Evolutionary conservation across 2,113 vertebrate genomes (phyloP).

Genomic region (Jaculus jaculus): DNA sequence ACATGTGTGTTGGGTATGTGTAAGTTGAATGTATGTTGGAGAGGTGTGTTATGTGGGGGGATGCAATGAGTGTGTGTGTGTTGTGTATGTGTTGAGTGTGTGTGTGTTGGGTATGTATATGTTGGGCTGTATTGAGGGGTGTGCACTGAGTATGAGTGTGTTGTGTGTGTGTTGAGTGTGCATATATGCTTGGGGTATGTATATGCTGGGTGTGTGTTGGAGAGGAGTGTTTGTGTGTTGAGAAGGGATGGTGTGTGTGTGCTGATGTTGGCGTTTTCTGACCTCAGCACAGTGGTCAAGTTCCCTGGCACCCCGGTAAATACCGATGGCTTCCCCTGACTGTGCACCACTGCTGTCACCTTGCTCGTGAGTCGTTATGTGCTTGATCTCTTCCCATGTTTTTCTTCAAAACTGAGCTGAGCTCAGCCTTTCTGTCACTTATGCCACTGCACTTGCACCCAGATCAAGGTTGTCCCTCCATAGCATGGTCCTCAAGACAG

Average conservation of each 20-base stretch:
- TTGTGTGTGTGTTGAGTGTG: too few relatives aligned
- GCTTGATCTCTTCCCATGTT: neutral
- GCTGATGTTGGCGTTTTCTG: neutral
- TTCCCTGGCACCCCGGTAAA: neutral
- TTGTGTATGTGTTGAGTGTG: neutral
- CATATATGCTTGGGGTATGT: too few relatives aligned
- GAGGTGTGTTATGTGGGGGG: too few relatives aligned
- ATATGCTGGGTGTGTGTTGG: too few relatives aligned
- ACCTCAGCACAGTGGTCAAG: neutral
- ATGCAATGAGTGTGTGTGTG: too few relatives aligned
- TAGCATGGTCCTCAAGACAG: neutral
- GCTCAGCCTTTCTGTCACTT: neutral
- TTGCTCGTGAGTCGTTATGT: neutral
- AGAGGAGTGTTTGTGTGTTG: too few relatives aligned
- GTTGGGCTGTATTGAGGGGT: neutral
- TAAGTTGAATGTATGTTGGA: too few relatives aligned
- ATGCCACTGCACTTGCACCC: neutral
- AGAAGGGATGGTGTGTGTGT: too few relatives aligned
- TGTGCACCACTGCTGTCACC: neutral
- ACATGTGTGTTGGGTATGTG: too few relatives aligned
- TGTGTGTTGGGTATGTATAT: too few relatives aligned
- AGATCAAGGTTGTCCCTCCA: neutral
- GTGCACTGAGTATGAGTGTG: too few relatives aligned
- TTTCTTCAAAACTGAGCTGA: conserved; percentile 16
- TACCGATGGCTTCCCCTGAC: neutral